Conservation (phyloP, 2,888 invertebrate species). For the Campoplex capitator region DNA sequence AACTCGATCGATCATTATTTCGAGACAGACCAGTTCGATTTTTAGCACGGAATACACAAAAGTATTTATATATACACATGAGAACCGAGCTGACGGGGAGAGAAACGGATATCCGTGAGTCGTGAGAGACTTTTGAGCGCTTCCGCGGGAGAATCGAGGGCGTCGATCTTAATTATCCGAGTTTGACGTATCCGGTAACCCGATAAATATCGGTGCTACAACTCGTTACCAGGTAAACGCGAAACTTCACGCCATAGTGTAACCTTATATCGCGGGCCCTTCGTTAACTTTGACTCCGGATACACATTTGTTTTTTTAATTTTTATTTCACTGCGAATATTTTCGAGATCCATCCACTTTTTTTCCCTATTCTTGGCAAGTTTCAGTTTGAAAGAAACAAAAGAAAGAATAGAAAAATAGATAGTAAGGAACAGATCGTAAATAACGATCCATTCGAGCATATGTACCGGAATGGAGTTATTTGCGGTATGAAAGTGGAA, state of each 20-base stretch:
- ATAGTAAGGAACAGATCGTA: not conserved
- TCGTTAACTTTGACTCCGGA: not conserved
- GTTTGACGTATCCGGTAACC: slow-evolving; percentile 37
- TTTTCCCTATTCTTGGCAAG: not conserved
- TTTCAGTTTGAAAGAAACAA: not conserved
- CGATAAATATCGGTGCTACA: slow-evolving; percentile 26
- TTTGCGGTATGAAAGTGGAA: not conserved
- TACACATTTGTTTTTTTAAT: not conserved
- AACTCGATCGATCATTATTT: slow-evolving; percentile 36
- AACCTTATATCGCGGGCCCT: slow-evolving; percentile 18
- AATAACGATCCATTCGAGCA: not conserved
- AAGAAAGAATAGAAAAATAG: not conserved
- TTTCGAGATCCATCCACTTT: not conserved
- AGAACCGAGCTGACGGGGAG: not conserved
- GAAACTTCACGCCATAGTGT: not conserved
- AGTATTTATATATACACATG: not conserved
- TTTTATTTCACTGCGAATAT: not conserved
- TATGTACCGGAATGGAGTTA: not conserved
- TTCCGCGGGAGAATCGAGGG: slow-evolving; percentile 15
- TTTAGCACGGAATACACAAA: not conserved
- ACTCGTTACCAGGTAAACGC: slow-evolving; percentile 17
- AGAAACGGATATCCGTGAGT: slow-evolving; percentile 53
- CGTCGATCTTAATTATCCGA: slow-evolving; percentile 49
- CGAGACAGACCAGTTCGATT: slow-evolving; percentile 8
- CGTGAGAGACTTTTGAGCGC: slow-evolving; percentile 51